Conservation (phyloP, 2,888 invertebrate genomes). For the Autographa pulchrina region DNA sequence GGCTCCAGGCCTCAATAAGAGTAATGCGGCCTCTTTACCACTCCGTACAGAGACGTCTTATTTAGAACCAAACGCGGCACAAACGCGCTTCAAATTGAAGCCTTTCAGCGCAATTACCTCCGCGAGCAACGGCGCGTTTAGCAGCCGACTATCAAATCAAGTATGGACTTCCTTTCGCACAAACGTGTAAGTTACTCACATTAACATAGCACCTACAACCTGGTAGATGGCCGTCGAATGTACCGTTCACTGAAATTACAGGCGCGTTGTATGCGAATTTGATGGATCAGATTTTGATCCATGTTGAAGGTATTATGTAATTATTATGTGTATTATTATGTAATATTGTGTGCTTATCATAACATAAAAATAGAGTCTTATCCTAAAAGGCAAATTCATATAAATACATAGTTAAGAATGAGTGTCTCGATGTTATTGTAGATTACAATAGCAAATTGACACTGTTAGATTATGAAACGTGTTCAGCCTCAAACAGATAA, state of each 20-base stretch:
- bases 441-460: too few relatives aligned
- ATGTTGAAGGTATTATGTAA: not conserved
- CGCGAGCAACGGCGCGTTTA: conserved; percentile 77
- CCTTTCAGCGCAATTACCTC: conserved; percentile 85
- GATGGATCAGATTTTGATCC: conserved; percentile 30
- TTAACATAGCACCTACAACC: conserved; percentile 65
- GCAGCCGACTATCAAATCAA: conserved; percentile 80
- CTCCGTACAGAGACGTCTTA: conserved; percentile 85
- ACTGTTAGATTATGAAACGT: too few relatives aligned
- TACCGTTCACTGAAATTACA: conserved; percentile 55
- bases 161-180: conserved; percentile 69
- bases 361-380: too few relatives aligned
- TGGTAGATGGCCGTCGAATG: conserved; percentile 42
- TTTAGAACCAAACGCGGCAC: conserved; percentile 83
- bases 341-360: too few relatives aligned
- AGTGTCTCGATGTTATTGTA: too few relatives aligned
- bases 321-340: too few relatives aligned
- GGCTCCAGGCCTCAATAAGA: conserved; percentile 83
- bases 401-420: too few relatives aligned
- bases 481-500: too few relatives aligned
- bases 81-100: conserved; percentile 84
- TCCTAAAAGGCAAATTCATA: too few relatives aligned
- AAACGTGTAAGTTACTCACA: conserved; percentile 68
- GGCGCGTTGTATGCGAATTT: conserved; percentile 32
- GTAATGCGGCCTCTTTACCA: conserved; percentile 86